Conservation (phyloP, 2,113 vertebrate genomes). For the Hippolais icterina region DNA sequence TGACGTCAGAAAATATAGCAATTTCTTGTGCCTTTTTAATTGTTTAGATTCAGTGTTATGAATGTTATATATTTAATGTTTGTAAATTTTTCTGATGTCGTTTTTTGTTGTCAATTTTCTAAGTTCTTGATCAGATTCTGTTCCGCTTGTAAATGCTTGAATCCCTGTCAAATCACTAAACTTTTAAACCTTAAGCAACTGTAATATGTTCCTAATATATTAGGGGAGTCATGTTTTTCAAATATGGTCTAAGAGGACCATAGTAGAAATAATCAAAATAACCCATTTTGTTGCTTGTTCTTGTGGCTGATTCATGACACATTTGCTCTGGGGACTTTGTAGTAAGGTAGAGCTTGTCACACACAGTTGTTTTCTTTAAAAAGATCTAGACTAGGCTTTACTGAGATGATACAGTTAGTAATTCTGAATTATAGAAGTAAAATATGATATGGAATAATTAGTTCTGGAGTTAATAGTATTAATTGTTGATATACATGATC, state of each 20-base stretch:
- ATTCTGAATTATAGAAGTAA: neutral
- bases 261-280: neutral
- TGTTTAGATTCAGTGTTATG: neutral
- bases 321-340: neutral
- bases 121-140: neutral
- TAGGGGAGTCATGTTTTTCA: neutral
- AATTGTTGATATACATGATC: conserved; percentile 4
- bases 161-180: neutral
- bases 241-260: neutral
- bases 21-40: neutral
- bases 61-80: neutral
- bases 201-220: neutral
- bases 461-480: neutral
- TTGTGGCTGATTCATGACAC: neutral
- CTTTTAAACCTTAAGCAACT: neutral
- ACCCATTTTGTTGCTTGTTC: neutral
- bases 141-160: neutral
- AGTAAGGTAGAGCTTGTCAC: neutral
- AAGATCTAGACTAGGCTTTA: neutral
- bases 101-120: neutral
- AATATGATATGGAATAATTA: neutral
- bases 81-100: neutral
- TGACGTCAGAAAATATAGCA: neutral
- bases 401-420: neutral
- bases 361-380: neutral